These are phyloP conservation scores for Drosophila nigrodunni DNA, from an alignment of 1,140 invertebrate genomes.

Conservation along the genomic window DNA sequence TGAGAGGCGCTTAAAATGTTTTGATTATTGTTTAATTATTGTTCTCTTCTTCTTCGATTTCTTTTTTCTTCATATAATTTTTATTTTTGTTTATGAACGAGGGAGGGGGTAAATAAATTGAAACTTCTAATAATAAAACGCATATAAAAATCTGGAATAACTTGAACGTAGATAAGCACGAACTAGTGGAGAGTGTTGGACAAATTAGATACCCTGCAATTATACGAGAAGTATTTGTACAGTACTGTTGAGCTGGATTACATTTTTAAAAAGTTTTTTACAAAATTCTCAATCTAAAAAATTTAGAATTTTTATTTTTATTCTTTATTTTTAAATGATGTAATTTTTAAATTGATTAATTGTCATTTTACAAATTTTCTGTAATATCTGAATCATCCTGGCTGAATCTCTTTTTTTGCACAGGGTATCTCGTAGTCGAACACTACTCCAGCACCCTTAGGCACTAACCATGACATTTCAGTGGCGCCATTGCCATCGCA, in stretches of 20 bases:
- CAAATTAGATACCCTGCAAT: neutral
- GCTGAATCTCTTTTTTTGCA: neutral
- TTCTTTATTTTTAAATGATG: too few species aligned
- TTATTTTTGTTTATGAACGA: neutral
- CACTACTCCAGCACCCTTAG: neutral
- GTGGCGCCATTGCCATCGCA: neutral
- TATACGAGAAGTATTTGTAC: too few species aligned
- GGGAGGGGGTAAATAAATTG: conserved; percentile 14
- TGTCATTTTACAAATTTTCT: too few species aligned
- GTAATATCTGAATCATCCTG: neutral
- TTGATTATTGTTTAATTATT: conserved; percentile 74
- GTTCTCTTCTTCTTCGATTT: conserved; percentile 35
- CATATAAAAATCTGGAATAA: conserved; percentile 39
- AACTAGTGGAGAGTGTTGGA: neutral
- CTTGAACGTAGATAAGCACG: neutral
- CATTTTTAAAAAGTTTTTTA: too few species aligned
- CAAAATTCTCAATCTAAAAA: too few species aligned
- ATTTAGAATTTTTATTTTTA: too few species aligned
- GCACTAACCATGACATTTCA: neutral
- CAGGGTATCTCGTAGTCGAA: neutral
- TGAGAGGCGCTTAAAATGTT: conserved; percentile 79
- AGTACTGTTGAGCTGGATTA: too few species aligned
- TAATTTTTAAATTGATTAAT: too few species aligned
- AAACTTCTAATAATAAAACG: conserved; percentile 41
- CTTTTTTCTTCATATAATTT: neutral